A percentile compares a stretch with the other conserved stretches of the same genome.
phyloP scores from a whole-genome alignment of 2,888 invertebrate genomes.

The Erebia epiphron region DNA sequence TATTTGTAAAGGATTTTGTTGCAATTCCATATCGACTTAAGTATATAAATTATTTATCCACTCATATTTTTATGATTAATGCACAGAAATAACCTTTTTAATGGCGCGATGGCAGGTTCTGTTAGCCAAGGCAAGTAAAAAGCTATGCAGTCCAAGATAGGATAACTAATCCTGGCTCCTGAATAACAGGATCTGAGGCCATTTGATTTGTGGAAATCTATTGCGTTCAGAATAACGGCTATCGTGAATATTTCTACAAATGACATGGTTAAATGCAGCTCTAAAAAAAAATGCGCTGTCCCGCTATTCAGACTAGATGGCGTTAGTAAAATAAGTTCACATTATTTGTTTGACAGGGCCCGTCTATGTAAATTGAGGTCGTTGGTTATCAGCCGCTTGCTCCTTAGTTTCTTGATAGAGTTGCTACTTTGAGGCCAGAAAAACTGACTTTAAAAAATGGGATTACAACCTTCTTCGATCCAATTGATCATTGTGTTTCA shows the following conservation, averaged over 20 bases:
- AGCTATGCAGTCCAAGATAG: not conserved
- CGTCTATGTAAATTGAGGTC: too few relatives aligned
- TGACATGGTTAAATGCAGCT: too few relatives aligned
- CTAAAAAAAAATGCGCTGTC: too few relatives aligned
- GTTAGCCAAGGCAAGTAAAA: not conserved
- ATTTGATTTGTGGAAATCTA: too few relatives aligned
- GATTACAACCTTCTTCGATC: not conserved
- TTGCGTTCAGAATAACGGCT: too few relatives aligned
- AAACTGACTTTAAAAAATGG: not conserved
- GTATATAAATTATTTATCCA: constrained; percentile 3
- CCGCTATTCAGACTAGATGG: too few relatives aligned
- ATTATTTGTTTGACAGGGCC: too few relatives aligned
- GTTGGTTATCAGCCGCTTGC: too few relatives aligned
- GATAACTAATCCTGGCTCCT: not conserved
- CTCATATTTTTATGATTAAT: constrained; percentile 8
- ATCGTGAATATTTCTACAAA: too few relatives aligned
- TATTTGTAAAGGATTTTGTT: constrained; percentile 21
- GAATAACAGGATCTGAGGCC: not conserved
- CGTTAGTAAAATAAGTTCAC: too few relatives aligned
- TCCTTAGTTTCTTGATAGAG: too few relatives aligned
- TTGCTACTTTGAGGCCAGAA: too few relatives aligned
- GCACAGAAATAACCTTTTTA: not conserved
- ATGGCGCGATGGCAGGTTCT: not conserved
- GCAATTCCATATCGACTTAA: not conserved
- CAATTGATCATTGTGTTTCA: not conserved